These are phyloP conservation scores for Melanotaenia pygmaea DNA, from an alignment of 2,797 vertebrate species.

Conservation along the genomic window DNA sequence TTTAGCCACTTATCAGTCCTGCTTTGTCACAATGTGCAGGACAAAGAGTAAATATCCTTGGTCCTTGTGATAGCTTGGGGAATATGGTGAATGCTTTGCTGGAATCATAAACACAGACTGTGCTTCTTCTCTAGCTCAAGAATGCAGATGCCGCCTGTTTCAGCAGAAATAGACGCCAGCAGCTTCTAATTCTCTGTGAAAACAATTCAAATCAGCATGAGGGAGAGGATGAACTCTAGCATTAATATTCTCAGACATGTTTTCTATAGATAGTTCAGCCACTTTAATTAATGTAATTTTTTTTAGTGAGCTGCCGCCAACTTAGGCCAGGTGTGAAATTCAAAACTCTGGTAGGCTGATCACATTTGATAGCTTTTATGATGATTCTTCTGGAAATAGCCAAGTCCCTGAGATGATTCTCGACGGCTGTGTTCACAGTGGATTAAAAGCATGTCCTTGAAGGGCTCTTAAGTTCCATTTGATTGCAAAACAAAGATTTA, in stretches of 20 bases:
- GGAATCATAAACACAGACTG: constrained; percentile 50
- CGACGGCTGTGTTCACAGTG: constrained; percentile 72
- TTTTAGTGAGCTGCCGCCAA: constrained; percentile 15
- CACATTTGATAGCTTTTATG: constrained; percentile 52
- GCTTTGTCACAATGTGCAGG: constrained; percentile 31
- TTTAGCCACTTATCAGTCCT: constrained; percentile 22
- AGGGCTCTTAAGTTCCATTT: constrained; percentile 62
- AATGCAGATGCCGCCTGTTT: constrained; percentile 47
- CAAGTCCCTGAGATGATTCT: constrained; percentile 58
- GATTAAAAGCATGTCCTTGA: constrained; percentile 67
- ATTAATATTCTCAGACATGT: constrained; percentile 48
- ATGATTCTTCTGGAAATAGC: constrained; percentile 63
- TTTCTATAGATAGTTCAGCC: constrained; percentile 50
- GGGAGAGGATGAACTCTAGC: constrained; percentile 36
- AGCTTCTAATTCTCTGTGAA: constrained; percentile 26
- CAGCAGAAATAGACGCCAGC: background rate
- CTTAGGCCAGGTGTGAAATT: constrained; percentile 51
- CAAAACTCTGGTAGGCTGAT: constrained; percentile 28
- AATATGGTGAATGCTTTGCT: constrained; percentile 36
- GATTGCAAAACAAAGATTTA: constrained; percentile 61
- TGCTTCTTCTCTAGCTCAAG: constrained; percentile 47
- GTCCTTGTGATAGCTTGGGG: background rate
- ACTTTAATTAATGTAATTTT: constrained; percentile 13
- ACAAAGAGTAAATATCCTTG: constrained; percentile 7
- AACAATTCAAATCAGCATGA: constrained; percentile 44